Evolutionary conservation across 2,888 invertebrate species (phyloP).

Genomic region (Drosophila falleni): DNA sequence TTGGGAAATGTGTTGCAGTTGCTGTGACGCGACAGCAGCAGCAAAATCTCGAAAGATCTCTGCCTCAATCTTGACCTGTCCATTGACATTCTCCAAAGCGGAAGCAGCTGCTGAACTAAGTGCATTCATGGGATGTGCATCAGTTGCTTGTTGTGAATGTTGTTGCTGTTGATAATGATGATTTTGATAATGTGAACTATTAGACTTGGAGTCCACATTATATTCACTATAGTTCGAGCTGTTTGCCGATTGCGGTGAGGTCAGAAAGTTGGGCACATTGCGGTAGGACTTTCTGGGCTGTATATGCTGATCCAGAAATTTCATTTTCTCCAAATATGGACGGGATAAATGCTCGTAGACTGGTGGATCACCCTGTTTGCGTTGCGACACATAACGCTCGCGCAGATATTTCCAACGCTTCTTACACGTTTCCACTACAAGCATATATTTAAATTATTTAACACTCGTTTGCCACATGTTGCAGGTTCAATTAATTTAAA

Average conservation of each 20-base stretch:
- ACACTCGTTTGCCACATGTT: not conserved
- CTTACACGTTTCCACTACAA: slow-evolving; percentile 84
- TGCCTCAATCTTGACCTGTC: slow-evolving; percentile 83
- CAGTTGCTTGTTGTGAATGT: slow-evolving; percentile 33
- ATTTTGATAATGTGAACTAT: slow-evolving; percentile 81
- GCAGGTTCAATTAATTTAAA: not conserved
- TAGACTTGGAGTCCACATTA: slow-evolving; percentile 85
- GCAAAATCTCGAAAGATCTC: slow-evolving; percentile 84
- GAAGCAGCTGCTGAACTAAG: slow-evolving; percentile 75
- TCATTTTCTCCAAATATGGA: slow-evolving; percentile 85
- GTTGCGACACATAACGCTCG: slow-evolving; percentile 85
- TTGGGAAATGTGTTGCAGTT: slow-evolving; percentile 81
- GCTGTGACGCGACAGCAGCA: slow-evolving; percentile 83
- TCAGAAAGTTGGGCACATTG: slow-evolving; percentile 83
- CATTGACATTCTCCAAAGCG: slow-evolving; percentile 74
- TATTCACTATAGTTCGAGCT: slow-evolving; percentile 83
- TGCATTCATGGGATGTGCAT: slow-evolving; percentile 77
- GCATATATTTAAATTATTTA: not conserved
- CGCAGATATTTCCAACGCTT: slow-evolving; percentile 85
- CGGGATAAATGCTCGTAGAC: slow-evolving; percentile 85
- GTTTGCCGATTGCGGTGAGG: slow-evolving; percentile 83
- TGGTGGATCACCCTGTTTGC: slow-evolving; percentile 85
- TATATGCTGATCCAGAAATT: slow-evolving; percentile 85
- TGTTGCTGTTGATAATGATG: slow-evolving; percentile 73
- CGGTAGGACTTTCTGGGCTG: slow-evolving; percentile 85